phyloP scores from a whole-genome alignment of 2,888 invertebrate genomes.

The Anoncus sp. region DNA sequence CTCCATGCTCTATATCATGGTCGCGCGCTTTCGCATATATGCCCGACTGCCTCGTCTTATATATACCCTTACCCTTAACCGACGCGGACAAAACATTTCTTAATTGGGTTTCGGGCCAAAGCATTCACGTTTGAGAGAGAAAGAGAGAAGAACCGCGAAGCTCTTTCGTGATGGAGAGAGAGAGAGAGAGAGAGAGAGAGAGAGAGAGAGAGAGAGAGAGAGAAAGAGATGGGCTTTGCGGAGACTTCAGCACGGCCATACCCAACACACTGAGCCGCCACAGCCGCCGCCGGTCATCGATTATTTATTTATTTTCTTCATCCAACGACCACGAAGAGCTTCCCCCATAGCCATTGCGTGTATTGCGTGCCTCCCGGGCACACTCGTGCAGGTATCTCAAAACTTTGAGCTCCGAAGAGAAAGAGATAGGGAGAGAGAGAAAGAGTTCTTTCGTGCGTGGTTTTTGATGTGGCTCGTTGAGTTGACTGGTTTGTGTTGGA shows the following conservation, averaged over 20 bases:
- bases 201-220: slow-evolving; percentile 20
- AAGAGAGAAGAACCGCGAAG: slow-evolving; percentile 63
- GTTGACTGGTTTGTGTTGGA: slow-evolving; percentile 46
- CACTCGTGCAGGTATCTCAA: slow-evolving; percentile 64
- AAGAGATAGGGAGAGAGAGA: not conserved
- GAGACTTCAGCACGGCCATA: slow-evolving; percentile 55
- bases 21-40: slow-evolving; percentile 52
- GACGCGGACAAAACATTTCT: slow-evolving; percentile 83
- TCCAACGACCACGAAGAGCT: slow-evolving; percentile 54
- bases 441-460: slow-evolving; percentile 33
- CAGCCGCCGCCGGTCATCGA: slow-evolving; percentile 69
- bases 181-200: slow-evolving; percentile 18
- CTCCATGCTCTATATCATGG: slow-evolving; percentile 23
- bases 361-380: slow-evolving; percentile 58
- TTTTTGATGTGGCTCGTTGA: slow-evolving; percentile 61
- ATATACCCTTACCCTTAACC: slow-evolving; percentile 72
- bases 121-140: slow-evolving; percentile 57
- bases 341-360: slow-evolving; percentile 49
- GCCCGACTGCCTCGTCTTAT: slow-evolving; percentile 49
- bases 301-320: slow-evolving; percentile 73
- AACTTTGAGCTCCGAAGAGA: slow-evolving; percentile 31
- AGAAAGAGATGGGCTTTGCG: slow-evolving; percentile 38
- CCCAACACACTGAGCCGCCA: slow-evolving; percentile 54
- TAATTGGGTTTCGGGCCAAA: slow-evolving; percentile 81
- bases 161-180: slow-evolving; percentile 52